Evolutionary conservation across 1,140 invertebrate genomes (phyloP), one percentile per base, ranked within the genome.

Genomic region (Mylabris phalerata): DNA sequence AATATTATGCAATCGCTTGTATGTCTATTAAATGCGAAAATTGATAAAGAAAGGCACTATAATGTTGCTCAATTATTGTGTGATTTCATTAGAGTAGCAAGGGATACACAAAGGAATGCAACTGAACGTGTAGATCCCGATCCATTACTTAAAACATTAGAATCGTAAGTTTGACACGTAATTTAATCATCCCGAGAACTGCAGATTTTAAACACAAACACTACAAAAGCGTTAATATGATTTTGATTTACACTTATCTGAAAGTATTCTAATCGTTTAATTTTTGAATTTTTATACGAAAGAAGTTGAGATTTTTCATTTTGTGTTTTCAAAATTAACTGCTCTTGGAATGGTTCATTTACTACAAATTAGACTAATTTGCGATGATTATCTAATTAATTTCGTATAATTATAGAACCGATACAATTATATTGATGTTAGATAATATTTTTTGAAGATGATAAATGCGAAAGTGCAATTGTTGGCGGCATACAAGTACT

Each of bases 1-100:
- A 80, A 87, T 71, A 82, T 95, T 67, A 83, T 95, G 62, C 87
- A 92, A 75, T 85, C 83, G 73, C 79, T 95, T 69, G 83, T 95
- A 62, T 82, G 80, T 66, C 78, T 93, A 73, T 80, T 95, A 67
- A 85, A 89, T 71, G 84, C 89, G 60, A 79, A 80, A 57, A 81
- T 84, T 66, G 85, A 89, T 72, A 78, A 83, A 68, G 82, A 84
- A 65, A 84, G 85, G 70, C 90, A 93, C 74, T 80, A 80, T 67
- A 92, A 92, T 79, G 87, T 87, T 71, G 81, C 89, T 66, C 84
- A 90, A 75, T 81, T 91, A 70, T 78, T 93, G 63, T 88, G 84
- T 81, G 89, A 93, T 81, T 85, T 92, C 70, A 82, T 92, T 65
- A 78, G 80, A 61, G 80, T 82, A 62, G 81, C 83, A 42, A 76